Percentiles rank a stretch among this genome's conserved stretches.
Evolutionary conservation across 2,888 invertebrate genomes (phyloP).

Genomic region (Drosophila aldrichi): DNA sequence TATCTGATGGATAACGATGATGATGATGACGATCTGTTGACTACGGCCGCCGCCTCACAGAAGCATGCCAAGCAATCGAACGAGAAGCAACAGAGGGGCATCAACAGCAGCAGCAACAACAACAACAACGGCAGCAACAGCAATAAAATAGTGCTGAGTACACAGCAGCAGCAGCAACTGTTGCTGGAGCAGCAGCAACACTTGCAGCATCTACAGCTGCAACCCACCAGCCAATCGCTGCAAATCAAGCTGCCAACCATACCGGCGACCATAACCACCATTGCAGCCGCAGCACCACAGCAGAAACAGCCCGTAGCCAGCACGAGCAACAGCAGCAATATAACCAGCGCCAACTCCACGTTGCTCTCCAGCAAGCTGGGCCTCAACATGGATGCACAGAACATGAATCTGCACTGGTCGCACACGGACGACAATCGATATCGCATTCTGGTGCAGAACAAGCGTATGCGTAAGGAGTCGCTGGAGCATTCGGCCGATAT

Average conservation of each 20-base stretch:
- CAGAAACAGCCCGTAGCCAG: slow-evolving; percentile 72
- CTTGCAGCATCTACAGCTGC: slow-evolving; percentile 77
- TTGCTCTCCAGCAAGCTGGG: slow-evolving; percentile 60
- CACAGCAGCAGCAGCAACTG: slow-evolving; percentile 73
- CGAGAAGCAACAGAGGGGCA: slow-evolving; percentile 57
- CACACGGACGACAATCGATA: slow-evolving; percentile 84
- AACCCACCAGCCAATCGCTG: slow-evolving; percentile 78
- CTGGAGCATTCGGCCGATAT: slow-evolving; percentile 85
- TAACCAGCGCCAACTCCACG: slow-evolving; percentile 60
- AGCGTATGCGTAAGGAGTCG: slow-evolving; percentile 85
- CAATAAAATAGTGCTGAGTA: slow-evolving; percentile 50
- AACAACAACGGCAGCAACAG: slow-evolving; percentile 38
- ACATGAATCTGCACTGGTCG: slow-evolving; percentile 68
- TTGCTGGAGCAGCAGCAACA: slow-evolving; percentile 81
- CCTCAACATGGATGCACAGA: slow-evolving; percentile 55
- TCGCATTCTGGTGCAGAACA: slow-evolving; percentile 84
- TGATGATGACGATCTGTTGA: slow-evolving; percentile 81
- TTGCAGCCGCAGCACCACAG: slow-evolving; percentile 40
- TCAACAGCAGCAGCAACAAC: slow-evolving; percentile 47
- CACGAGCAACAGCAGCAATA: slow-evolving; percentile 43
- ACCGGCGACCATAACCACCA: slow-evolving; percentile 81
- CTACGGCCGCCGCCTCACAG: slow-evolving; percentile 76
- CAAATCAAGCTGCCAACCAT: slow-evolving; percentile 82
- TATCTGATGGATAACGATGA: slow-evolving; percentile 82
- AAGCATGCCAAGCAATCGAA: slow-evolving; percentile 78